Evolutionary conservation across 2,797 vertebrate genomes (phyloP), one percentile per base, ranked within the genome.

Genomic region (Aeoliscus strigatus): DNA sequence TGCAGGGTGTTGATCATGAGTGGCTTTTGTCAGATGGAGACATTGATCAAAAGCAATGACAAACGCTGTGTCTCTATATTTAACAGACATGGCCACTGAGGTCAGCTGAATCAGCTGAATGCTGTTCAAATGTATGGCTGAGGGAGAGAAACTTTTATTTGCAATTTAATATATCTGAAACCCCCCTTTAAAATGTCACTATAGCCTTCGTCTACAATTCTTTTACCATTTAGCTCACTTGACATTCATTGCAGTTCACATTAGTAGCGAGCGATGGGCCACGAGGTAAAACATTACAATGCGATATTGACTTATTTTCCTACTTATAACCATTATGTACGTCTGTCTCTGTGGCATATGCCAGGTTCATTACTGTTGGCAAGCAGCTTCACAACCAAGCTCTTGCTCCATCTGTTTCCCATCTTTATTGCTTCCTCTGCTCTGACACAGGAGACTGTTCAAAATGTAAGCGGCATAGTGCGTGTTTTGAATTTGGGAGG

Each of bases 341-440:
- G 3, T 15, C 4, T 16, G 17, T 14, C 6, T 14, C 4, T 14
- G 9, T 4, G 18, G 24, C 16, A 44, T 16, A 40, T n/a, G 10
- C 46, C 18, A 50, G 13, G 16, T 38, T 29, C 51, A 42, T 18
- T 15, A 11, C 27, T 48, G 36, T 53, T 67, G 67, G 61, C 54
- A 43, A 51, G 37, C 47, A 45, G 58, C 49, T 61, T 51, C 31
- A 59, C 46, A 60, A 52, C 36, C 53, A 39, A 41, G 26, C 32
- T 57, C 41, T 51, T 29, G 33, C 53, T 14, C 47, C 81, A 87
- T 80, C 81, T 87, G 84, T 80, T 86, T 82, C 49, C 26, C 55
- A 87, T 85, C 55, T 66, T 36, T 38, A 33, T 66, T 27, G 21
- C 49, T 78, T 75, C 33, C 61, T 75, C 52, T 61, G 26, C 21